Base-by-base conservation (phyloP, 2,113 vertebrate species). In the Sylvia atricapilla region DNA sequence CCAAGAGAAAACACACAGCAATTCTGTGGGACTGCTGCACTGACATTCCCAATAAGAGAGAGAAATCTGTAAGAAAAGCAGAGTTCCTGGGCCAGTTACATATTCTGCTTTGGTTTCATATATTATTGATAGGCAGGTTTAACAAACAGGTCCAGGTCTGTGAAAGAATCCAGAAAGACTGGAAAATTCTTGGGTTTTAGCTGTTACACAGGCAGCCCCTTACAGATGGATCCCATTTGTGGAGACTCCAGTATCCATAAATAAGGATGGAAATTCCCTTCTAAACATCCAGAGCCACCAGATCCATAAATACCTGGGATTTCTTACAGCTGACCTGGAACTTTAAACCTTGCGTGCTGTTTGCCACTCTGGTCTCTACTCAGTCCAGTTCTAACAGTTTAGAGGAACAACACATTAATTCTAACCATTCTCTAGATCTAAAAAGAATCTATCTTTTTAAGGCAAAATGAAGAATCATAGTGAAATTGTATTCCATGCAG, bases 1-100 rank as follows among this genome's bases (percentile, higher is more conserved):
- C 75, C 55, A 75, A 55, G 74, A 47, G 81, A 44, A 73, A 95
- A 87, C 68, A 78, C 14, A 55, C 8, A 79, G 47, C 37, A 44
- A 31, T 89, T 95, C 53, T 73, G 52, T 21, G 35, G 49, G 44
- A 74, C 68, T 73, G 53, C 23, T 84, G 83, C 31, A 46, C 31
- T 78, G 50, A 13, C 15, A 37, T 75, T 96, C 93, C 84, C 52
- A 94, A 55, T 43, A 94, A 74, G 2, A 82, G 25, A 62, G 2
- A 86, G 84, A 79, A 96, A 90, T 49, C 55, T 15, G 2, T 37
- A 81, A 87, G 53, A 81, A 95, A 92, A 94, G 75, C 35, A 79
- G 66, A 81, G 43, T 62, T 16, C 23, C 72, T 41, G 56, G 37
- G 47, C 7, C 10, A 92, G 66, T 24, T 33, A 22, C 30, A 21